Percentiles rank a stretch among this genome's conserved stretches.
Evolutionary conservation across 2,888 invertebrate genomes (phyloP).

Genomic region (Synanthedon tipuliformis): DNA sequence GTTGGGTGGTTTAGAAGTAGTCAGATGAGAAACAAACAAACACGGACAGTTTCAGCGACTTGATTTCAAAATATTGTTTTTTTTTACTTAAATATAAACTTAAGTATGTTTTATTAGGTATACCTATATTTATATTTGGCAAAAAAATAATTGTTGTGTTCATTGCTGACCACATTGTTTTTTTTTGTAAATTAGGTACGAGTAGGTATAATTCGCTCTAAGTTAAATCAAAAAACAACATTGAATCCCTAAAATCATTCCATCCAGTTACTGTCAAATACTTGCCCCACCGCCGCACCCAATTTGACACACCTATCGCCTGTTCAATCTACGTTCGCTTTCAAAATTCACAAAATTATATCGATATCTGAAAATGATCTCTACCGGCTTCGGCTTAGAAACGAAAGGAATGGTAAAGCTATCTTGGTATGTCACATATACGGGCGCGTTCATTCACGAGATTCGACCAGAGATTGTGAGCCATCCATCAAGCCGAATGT

Average conservation of each 20-base stretch:
- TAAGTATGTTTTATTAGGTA: no score
- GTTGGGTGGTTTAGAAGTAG: no score
- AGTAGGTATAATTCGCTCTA: background rate
- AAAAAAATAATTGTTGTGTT: no score
- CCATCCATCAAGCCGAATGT: conserved; percentile 68
- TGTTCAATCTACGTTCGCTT: conserved; percentile 26
- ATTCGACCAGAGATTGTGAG: conserved; percentile 60
- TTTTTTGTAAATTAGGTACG: background rate
- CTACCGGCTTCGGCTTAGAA: conserved; percentile 14
- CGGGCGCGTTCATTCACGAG: conserved; percentile 56
- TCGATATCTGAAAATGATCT: conserved; percentile 13
- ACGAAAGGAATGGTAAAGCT: conserved; percentile 3
- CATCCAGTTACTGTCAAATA: conserved; percentile 46
- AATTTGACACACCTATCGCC: conserved; percentile 55
- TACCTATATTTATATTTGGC: no score
- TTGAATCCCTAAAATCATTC: conserved; percentile 44
- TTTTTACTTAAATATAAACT: no score
- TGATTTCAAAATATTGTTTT: no score
- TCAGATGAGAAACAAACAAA: no score
- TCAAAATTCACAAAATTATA: conserved; percentile 8
- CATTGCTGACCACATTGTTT: no score
- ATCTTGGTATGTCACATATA: conserved; percentile 26
- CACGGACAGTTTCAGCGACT: no score
- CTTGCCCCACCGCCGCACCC: conserved; percentile 33
- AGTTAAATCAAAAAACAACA: conserved; percentile 12